Evolutionary conservation across 2,113 vertebrate genomes (phyloP).

Genomic region (Hippocampus abdominalis): DNA sequence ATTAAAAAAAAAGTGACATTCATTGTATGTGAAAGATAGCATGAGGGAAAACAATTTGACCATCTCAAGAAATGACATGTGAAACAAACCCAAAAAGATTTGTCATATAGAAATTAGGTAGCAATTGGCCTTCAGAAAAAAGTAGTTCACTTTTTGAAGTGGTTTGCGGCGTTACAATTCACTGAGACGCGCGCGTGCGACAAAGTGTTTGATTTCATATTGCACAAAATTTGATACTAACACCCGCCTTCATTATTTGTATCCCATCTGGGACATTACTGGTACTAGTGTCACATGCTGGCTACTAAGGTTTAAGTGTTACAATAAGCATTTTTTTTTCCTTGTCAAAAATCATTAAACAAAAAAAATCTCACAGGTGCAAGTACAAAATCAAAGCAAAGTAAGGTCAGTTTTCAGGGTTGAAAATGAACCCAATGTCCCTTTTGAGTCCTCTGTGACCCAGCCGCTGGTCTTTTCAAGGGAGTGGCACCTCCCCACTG

Average conservation of each 20-base stretch:
- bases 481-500: conserved; percentile 21
- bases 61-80: too few species aligned
- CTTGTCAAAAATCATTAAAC: neutral
- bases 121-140: neutral
- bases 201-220: conserved; percentile 24
- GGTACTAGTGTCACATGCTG: conserved; percentile 41
- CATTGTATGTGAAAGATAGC: neutral
- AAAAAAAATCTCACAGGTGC: neutral
- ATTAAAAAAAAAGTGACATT: neutral
- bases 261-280: conserved; percentile 32
- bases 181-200: neutral
- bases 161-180: neutral
- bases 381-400: neutral
- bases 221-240: conserved; percentile 42
- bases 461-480: conserved; percentile 11
- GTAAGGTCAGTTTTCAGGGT: neutral
- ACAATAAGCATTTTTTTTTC: neutral
- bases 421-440: neutral
- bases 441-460: conserved; percentile 5
- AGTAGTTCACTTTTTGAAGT: neutral
- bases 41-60: neutral
- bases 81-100: too few species aligned
- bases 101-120: too few species aligned
- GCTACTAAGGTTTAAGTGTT: conserved; percentile 1
- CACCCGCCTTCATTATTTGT: neutral